Base-by-base conservation (phyloP, 2,113 vertebrate genomes). In the Chlamydotis undulata region DNA sequence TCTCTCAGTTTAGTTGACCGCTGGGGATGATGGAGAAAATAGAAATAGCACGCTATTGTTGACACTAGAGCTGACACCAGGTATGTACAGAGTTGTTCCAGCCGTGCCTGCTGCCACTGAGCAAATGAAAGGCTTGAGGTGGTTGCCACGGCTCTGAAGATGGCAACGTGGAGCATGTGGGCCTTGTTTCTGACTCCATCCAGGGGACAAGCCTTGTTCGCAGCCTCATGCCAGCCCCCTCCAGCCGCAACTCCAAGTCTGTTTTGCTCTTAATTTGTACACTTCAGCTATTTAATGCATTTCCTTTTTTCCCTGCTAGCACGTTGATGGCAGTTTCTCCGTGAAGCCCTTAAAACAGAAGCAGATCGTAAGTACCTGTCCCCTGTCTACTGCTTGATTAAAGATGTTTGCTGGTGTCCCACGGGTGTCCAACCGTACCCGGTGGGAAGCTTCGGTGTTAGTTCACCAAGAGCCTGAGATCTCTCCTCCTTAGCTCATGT, bases 341-440 rank as follows among this genome's bases (percentile, higher is more conserved):
- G 99, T 99, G 98, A 99, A 99, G 89, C 99, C 99, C 0, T 96
- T 99, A 81, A 99, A 99, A 93, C 99, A 99, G 98, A 99, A 99
- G 96, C 99, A 99, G 97, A 99, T 99, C 0, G 99, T 99, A 97
- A 97, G 99, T 99, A 96, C 73, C 17, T n/a, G 31, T 55, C 83
- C 33, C 37, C n/a, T 73, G 9, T 71, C 70, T 94, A 0, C 39
- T 57, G 17, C 55, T 50, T 53, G 8, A 10, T 74, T 41, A 39
- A 61, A 71, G 55, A 28, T 21, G 5, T 60, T 53, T 89, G 22
- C 64, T 84, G 55, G 35, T 93, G 69, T 70, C 25, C 35, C 68
- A 31, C 43, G 29, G 29, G 33, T 77, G 67, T 25, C 47, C 2
- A 2, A 1, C n/a, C 64, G 19, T 68, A 17, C 29, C 21, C 47